Base-by-base conservation (phyloP, 2,888 invertebrate genomes). In the Limenitis camilla region DNA sequence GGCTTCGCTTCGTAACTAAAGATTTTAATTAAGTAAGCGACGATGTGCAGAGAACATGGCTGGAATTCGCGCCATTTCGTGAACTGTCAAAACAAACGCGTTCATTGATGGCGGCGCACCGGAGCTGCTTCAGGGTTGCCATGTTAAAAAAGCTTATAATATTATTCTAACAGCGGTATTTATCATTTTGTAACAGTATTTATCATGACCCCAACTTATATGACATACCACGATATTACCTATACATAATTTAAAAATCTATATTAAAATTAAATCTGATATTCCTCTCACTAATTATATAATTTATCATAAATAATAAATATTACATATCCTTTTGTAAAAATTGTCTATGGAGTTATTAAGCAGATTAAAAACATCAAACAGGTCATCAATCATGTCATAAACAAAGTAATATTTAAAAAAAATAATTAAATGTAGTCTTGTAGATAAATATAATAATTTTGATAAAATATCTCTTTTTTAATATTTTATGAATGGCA, bases 21-120 rank as follows among this genome's bases (percentile, higher is more conserved):
- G 54, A 50, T 61, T 61, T 64, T 65, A 66, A 67, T 68, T 66
- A 63, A 60, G 63, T 61, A 58, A 59, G 59, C 48, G 62, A 53
- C 60, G 62, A 64, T 64, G 62, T 63, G 64, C 53, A 54, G 53
- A 52, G 49, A 53, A 53, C 61, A 62, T 57, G 61, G 59, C 55
- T 32, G 60, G 58, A 58, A 61, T 65, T 59, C 66, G 64, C 59
- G 65, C 65, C 61, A 62, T 67, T 64, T 64, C 57, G 61, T 58
- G 53, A 52, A 60, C 66, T 71, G 68, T 74, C 68, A 69, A 73
- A 73, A 73, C 66, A 74, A 65, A 67, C 62, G 49, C 63, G 51
- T 61, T 55, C 66, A 69, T 69, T 71, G 69, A 73, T 62, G 63
- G 65, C 53, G 27, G 39, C 30, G 33, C 32, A 3, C 19, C 19